Conservation (phyloP, 2,888 invertebrate genomes). For the Sphaerophoria taeniata region DNA sequence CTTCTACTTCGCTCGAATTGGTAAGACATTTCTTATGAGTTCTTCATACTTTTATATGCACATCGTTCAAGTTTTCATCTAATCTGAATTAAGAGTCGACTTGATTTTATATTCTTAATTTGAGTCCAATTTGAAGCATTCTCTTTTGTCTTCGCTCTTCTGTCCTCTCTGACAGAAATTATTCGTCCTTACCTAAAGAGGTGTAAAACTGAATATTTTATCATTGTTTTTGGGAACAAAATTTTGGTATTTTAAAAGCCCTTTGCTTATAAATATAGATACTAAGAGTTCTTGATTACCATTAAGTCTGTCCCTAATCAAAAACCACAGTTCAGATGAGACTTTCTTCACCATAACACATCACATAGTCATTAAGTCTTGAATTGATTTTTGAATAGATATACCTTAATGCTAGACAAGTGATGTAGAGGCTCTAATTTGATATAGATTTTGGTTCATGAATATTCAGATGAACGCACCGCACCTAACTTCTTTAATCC, state of each 20-base stretch:
- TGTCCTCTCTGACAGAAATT: constrained; percentile 43
- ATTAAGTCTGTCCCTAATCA: constrained; percentile 62
- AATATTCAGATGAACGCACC: constrained; percentile 72
- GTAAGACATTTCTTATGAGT: background rate
- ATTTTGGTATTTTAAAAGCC: background rate
- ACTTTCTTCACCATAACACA: background rate
- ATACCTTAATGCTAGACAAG: background rate
- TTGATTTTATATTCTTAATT: constrained; percentile 60
- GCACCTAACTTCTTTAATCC: constrained; percentile 4
- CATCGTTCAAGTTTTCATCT: constrained; percentile 33
- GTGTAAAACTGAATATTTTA: constrained; percentile 64
- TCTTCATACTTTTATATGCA: constrained; percentile 13
- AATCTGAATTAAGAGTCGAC: constrained; percentile 37
- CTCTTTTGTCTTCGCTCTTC: constrained; percentile 1
- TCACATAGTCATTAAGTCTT: background rate
- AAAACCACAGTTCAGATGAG: constrained; percentile 53
- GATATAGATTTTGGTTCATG: constrained; percentile 71
- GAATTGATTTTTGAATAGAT: constrained; percentile 7
- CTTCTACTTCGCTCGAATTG: background rate
- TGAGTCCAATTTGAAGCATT: constrained; percentile 46
- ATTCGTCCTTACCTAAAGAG: constrained; percentile 50
- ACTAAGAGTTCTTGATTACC: constrained; percentile 59
- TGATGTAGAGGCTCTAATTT: constrained; percentile 64
- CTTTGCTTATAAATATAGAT: constrained; percentile 20
- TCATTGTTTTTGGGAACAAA: constrained; percentile 28